Conservation (phyloP, 2,888 invertebrate genomes). For the Meiosimyza decipiens region DNA sequence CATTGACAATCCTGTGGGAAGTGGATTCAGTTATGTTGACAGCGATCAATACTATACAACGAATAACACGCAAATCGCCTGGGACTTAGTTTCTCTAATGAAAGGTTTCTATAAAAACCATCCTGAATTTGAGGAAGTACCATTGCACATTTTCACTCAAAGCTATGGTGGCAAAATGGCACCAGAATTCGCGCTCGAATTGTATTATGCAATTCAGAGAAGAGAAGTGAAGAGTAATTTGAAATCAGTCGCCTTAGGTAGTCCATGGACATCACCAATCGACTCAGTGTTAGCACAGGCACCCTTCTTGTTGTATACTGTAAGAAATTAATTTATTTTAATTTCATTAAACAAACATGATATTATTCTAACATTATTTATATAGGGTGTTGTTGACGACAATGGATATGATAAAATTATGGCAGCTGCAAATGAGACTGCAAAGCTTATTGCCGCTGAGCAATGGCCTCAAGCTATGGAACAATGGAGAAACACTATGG, state of each 20-base stretch:
- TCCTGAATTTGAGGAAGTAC: constrained; percentile 77
- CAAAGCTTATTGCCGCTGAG: constrained; percentile 70
- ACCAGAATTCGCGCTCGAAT: constrained; percentile 78
- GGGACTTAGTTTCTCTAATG: constrained; percentile 81
- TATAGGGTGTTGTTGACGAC: constrained; percentile 76
- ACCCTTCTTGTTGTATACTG: constrained; percentile 78
- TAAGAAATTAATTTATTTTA: constrained; percentile 55
- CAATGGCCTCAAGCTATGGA: constrained; percentile 72
- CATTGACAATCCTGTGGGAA: constrained; percentile 91
- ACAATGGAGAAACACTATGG: constrained; percentile 75
- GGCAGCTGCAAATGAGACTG: constrained; percentile 70
- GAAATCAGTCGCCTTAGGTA: constrained; percentile 84
- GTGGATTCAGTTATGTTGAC: constrained; percentile 86
- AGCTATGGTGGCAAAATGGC: constrained; percentile 96
- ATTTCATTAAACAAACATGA: background rate
- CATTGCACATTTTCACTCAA: constrained; percentile 87
- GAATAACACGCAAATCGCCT: constrained; percentile 75
- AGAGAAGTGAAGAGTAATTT: constrained; percentile 77
- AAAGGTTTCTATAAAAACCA: constrained; percentile 75
- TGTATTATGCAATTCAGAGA: constrained; percentile 72
- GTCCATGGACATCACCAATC: constrained; percentile 90
- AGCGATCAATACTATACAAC: constrained; percentile 67
- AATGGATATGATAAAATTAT: constrained; percentile 73
- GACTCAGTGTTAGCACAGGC: constrained; percentile 88
- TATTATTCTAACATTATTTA: constrained; percentile 14